A percentile compares a stretch with the other conserved stretches of the same genome.
These are phyloP conservation scores for Drosophila leonis DNA, from an alignment of 2,888 invertebrate genomes.

Conservation along the genomic window DNA sequence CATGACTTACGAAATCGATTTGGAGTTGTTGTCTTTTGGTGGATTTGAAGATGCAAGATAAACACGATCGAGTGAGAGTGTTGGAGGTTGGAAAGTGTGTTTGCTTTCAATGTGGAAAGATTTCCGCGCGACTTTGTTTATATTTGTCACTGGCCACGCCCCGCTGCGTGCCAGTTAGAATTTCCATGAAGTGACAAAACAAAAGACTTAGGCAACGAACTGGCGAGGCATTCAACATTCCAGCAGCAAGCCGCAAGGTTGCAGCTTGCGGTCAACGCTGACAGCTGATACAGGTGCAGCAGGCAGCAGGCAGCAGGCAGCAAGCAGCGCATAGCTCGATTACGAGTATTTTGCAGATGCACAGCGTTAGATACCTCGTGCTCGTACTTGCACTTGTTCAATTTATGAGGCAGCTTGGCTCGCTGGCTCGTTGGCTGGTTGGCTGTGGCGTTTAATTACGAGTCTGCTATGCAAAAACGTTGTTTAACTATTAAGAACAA, in stretches of 20 bases:
- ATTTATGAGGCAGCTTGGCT: constrained; percentile 34
- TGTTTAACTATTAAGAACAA: constrained; percentile 73
- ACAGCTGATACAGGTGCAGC: constrained; percentile 53
- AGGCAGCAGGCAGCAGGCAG: background rate
- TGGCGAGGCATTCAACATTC: constrained; percentile 54
- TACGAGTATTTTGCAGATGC: constrained; percentile 53
- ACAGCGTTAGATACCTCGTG: constrained; percentile 30
- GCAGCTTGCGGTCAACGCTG: constrained; percentile 61
- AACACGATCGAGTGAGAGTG: constrained; percentile 72
- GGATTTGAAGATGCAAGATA: constrained; percentile 68
- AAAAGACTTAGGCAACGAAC: constrained; percentile 75
- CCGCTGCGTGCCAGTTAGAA: constrained; percentile 57
- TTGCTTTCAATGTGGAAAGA: constrained; percentile 34
- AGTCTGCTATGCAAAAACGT: constrained; percentile 56
- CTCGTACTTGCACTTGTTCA: constrained; percentile 38
- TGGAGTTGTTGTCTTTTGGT: constrained; percentile 39
- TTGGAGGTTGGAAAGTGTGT: constrained; percentile 48
- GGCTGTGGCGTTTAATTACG: constrained; percentile 59
- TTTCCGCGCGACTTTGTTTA: constrained; percentile 13
- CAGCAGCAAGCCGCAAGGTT: constrained; percentile 44
- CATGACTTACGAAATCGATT: constrained; percentile 55
- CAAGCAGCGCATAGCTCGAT: constrained; percentile 23
- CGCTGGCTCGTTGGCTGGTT: constrained; percentile 11
- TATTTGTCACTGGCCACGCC: constrained; percentile 34
- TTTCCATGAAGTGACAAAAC: constrained; percentile 47